Percentiles rank a stretch among this genome's conserved stretches.
phyloP scores from a whole-genome alignment of 2,888 invertebrate species.

The Brenthis daphne region DNA sequence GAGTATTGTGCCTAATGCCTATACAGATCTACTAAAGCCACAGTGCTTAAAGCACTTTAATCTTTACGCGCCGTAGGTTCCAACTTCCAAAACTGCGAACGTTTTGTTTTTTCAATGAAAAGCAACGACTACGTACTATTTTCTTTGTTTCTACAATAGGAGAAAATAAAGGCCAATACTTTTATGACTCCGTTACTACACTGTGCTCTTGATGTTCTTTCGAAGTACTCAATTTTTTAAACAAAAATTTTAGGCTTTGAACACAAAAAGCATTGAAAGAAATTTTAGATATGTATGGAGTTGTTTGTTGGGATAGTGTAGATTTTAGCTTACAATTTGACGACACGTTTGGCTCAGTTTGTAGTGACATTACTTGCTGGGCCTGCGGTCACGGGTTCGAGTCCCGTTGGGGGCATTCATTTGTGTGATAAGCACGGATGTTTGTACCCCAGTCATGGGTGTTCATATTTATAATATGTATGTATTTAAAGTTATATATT shows the following conservation, averaged over 20 bases:
- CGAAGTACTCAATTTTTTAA: conserved; percentile 14
- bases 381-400: no score
- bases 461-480: no score
- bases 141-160: conserved; percentile 23
- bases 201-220: conserved; percentile 4
- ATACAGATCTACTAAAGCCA: conserved; percentile 7
- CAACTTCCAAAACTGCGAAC: conserved; percentile 22
- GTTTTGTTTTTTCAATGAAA: conserved; percentile 22
- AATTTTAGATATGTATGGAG: conserved; percentile 6
- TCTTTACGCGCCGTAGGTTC: conserved; percentile 11
- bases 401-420: no score
- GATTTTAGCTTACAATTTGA: background rate
- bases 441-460: no score
- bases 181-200: conserved; percentile 20
- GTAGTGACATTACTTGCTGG: no score
- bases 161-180: conserved; percentile 10
- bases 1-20: background rate
- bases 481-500: no score
- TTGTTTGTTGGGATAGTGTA: background rate
- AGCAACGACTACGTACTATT: conserved; percentile 19
- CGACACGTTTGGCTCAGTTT: no score
- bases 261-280: background rate
- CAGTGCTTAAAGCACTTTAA: conserved; percentile 16
- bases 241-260: conserved; percentile 17
- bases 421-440: no score